A percentile compares a stretch with the other conserved stretches of the same genome.
phyloP scores from a whole-genome alignment of 2,888 invertebrate genomes.

The Embidobia sp. region DNA sequence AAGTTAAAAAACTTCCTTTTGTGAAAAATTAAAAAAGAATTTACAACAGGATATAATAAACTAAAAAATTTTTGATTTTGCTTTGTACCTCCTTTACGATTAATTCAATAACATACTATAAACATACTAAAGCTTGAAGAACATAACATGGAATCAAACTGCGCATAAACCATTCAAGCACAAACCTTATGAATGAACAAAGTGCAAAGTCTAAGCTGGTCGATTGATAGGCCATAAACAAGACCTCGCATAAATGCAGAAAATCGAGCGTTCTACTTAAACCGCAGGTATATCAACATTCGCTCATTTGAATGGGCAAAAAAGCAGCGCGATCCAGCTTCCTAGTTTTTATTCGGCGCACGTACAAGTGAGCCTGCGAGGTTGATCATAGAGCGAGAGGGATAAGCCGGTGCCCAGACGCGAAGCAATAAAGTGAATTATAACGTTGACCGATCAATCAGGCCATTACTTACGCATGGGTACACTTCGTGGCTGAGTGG shows the following conservation, averaged over 20 bases:
- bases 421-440: constrained; percentile 71
- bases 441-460: constrained; percentile 74
- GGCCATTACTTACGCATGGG: constrained; percentile 71
- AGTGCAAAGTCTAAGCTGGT: too few relatives aligned
- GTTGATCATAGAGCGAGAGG: constrained; percentile 28
- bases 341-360: constrained; percentile 40
- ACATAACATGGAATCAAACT: too few relatives aligned
- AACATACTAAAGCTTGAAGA: too few relatives aligned
- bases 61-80: too few relatives aligned
- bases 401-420: constrained; percentile 24
- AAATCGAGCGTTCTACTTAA: constrained; percentile 17
- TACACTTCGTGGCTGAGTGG: constrained; percentile 74
- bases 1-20: too few relatives aligned
- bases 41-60: too few relatives aligned
- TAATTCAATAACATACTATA: too few relatives aligned
- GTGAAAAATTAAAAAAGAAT: too few relatives aligned
- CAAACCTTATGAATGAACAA: too few relatives aligned
- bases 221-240: constrained; percentile 6
- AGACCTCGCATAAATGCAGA: not conserved
- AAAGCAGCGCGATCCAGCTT: constrained; percentile 22
- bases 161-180: too few relatives aligned
- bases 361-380: constrained; percentile 10
- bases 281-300: constrained; percentile 35
- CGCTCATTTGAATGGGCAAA: not conserved
- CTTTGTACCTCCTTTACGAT: too few relatives aligned